Evolutionary conservation across 1,140 invertebrate species (phyloP), one percentile per base, ranked within the genome.

Genomic region (Scylla paramamosain): DNA sequence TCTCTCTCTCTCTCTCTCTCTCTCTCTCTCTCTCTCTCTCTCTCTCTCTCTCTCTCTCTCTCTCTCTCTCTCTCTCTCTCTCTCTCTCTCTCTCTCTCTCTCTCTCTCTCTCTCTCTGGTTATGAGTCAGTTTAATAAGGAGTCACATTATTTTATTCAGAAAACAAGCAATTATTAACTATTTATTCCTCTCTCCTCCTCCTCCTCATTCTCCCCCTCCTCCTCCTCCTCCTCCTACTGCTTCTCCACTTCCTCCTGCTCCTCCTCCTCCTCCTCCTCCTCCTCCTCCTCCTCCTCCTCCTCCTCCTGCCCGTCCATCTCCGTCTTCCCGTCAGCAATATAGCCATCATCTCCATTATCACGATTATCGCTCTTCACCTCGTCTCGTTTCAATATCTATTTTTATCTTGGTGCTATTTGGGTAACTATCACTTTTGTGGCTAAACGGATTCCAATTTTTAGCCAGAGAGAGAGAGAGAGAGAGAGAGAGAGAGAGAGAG

Each of bases 231-330:
- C n/a, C n/a, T n/a, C 67, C 67, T 77, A 1, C 67, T 20, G 0
- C n/a, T n/a, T 20, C 20, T 20, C 20, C 16, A 0, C 52, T n/a
- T 39, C 31, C 25, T 25, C 28, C n/a, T n/a, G 0, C 20, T 77
- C 20, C n/a, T n/a, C n/a, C 20, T 77, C 67, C 67, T 77, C 67
- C 67, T 77, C 67, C n/a, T 25, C 20, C 67, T 25, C 67, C n/a
- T 77, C n/a, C n/a, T 77, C 67, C 67, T 77, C n/a, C n/a, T 77
- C 67, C 45, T 87, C 67, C n/a, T 77, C n/a, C 67, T 77, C 67
- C 67, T 77, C 67, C 7, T 77, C n/a, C 25, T 7, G 20, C 67
- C 67, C n/a, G 12, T 77, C n/a, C 20, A n/a, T 77, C 52, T n/a
- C 67, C n/a, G 7, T 59, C 16, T 3, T 59, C 52, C 10, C 16